Evolutionary conservation across 64 coral and sea anemone species (phyloP), one percentile per base, ranked within the genome.

Genomic region (Stichodactyla helianthus): DNA sequence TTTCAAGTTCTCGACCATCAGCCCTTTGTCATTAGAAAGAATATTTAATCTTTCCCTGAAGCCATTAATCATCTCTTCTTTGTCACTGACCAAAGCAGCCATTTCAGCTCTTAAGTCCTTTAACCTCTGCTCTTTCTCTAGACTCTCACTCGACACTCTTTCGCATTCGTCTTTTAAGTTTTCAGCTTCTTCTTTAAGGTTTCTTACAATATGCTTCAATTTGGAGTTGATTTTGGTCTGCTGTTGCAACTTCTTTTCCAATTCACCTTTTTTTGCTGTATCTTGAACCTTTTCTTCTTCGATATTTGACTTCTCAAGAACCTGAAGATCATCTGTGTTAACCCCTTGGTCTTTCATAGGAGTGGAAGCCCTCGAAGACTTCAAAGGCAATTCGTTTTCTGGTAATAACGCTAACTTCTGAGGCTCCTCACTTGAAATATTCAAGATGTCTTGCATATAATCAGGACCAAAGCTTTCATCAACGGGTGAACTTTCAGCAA

Each of bases 61-160:
- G 0, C 92, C 87, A 84, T 80, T 86, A 71, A 93, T 86, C 82
- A 93, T 93, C 50, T 93, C 63, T 55, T 92, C 91, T 28, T 92
- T 92, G 14, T 92, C 91, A 27, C n/a, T 63, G 70, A 92, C 91
- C 16, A 92, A 78, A 71, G 82, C 87, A 22, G 85, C 91, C 54
- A 92, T 88, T 62, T 92, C 91, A 76, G 82, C 27, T 10, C 91
- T 83, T 54, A 92, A 58, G 59, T 77, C 87, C 62, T 88, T 92
- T 15, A 88, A 78, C 4, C 79, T 70, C 59, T 92, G 91, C 54
- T 92, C 91, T 57, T 92, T 92, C 51, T 88, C 86, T 77, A 83
- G 16, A 58, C 62, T 92, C 27, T 92, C 91, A 77, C 16, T 23
- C 6, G 76, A 80, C 52, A 78, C 51, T 50, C 27, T 92, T 22